Base-by-base conservation (phyloP, 2,797 vertebrate genomes). In the Uromys caudimaculatus region DNA sequence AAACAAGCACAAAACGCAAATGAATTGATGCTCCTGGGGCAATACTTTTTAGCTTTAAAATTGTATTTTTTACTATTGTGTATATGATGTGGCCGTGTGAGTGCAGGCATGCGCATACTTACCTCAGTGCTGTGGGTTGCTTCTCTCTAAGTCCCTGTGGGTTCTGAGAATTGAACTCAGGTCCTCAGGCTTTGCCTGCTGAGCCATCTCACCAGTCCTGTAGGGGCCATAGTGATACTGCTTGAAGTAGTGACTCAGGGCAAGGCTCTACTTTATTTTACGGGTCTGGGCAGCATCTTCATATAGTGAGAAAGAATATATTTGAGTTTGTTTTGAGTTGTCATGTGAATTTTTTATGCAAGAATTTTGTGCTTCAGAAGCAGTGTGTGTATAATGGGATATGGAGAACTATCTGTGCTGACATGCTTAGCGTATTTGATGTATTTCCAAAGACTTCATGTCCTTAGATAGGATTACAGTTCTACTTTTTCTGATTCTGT, bases 261-360 rank as follows among this genome's bases (percentile, higher is more conserved):
- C 8, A 82, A 81, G 76, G 93, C 76, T 54, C 41, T 86, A 21
- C 82, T 52, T 32, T 95, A 3, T 86, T 94, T 89, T 60, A 94
- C 19, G 93, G 19, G 50, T 94, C 29, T 89, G 78, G 54, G 71
- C 75, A 95, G 64, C 62, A 56, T 94, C 58, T 92, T 75, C 89
- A 58, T 78, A 50, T 6, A 93, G 71, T 86, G 50, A 79, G 60
- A 96, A 88, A 81, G 60, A 47, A 85, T 87, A 56, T 81, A 44
- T 71, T 77, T 95, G 82, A 78, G 84, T 94, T 93, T 95, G 29
- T 89, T 96, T 90, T 89, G 77, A 92, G 56, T 91, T 97, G 87
- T 97, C 95, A 90, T 78, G 62, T 71, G 91, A 95, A 96, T 95
- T 97, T 97, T 97, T 95, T 94, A 95, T 23, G 44, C 58, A 87